A percentile compares a stretch with the other conserved stretches of the same genome.
These are phyloP conservation scores for Galemys pyrenaicus DNA, from an alignment of 2,113 vertebrate genomes.

Conservation along the genomic window DNA sequence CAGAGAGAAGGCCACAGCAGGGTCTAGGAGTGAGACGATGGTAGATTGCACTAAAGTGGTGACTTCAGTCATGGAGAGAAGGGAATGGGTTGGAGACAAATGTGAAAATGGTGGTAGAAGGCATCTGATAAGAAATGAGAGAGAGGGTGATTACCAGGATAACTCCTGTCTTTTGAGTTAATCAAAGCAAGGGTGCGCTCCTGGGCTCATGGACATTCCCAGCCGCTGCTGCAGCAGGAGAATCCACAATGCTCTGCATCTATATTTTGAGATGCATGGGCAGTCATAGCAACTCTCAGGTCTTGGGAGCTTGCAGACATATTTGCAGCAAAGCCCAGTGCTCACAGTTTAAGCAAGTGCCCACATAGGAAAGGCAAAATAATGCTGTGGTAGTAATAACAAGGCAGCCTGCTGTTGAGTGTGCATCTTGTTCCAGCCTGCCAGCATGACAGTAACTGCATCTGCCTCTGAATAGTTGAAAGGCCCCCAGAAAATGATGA, in stretches of 20 bases:
- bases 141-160: neutral
- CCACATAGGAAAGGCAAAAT: neutral
- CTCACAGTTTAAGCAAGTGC: neutral
- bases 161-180: neutral
- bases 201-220: neutral
- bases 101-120: neutral
- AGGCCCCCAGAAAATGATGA: neutral
- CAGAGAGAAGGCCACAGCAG: neutral
- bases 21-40: neutral
- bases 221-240: neutral
- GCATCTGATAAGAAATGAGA: neutral
- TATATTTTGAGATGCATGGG: too few species aligned
- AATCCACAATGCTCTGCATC: neutral
- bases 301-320: neutral
- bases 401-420: neutral
- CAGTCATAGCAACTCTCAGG: neutral
- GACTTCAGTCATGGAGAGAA: neutral
- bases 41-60: neutral
- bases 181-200: neutral
- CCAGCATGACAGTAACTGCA: neutral
- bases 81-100: neutral
- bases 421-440: neutral
- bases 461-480: neutral
- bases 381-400: too few species aligned
- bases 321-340: neutral